Evolutionary conservation across 2,888 invertebrate genomes (phyloP).

Genomic region (Macroteleia sp.): DNA sequence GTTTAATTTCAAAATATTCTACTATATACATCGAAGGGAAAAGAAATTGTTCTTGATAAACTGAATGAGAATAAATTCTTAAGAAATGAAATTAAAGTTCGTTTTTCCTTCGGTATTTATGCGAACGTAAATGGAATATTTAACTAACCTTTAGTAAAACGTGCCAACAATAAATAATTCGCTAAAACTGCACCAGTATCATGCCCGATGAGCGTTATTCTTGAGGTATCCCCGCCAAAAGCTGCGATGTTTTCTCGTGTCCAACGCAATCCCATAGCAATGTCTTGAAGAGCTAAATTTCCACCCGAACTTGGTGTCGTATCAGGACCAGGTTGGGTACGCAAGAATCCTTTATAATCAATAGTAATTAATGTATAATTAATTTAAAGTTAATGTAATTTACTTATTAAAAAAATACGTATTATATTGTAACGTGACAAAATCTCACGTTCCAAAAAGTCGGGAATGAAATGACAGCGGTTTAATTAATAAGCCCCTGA

Average conservation of each 20-base stretch:
- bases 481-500: too few species aligned
- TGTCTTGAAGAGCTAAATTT: conserved; percentile 93
- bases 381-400: too few species aligned
- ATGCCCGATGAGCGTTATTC: conserved; percentile 93
- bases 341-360: conserved; percentile 86
- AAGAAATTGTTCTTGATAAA: conserved; percentile 12
- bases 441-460: too few species aligned
- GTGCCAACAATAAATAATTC: conserved; percentile 92
- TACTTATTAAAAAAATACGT: too few species aligned
- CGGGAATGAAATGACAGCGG: too few species aligned
- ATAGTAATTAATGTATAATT: too few species aligned
- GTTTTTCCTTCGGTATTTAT: not conserved
- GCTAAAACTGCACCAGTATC: conserved; percentile 94
- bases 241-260: conserved; percentile 92
- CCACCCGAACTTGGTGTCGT: conserved; percentile 84
- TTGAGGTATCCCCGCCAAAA: conserved; percentile 94
- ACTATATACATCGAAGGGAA: not conserved
- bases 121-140: conserved; percentile 4
- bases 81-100: conserved; percentile 11
- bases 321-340: conserved; percentile 84
- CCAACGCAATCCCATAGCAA: conserved; percentile 93
- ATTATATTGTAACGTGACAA: too few species aligned
- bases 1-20: conserved; percentile 20
- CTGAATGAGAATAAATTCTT: too few species aligned
- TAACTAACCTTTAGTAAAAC: conserved; percentile 89